Conservation (phyloP, 2,113 vertebrate species). For the pig (Sus scrofa) region DNA sequence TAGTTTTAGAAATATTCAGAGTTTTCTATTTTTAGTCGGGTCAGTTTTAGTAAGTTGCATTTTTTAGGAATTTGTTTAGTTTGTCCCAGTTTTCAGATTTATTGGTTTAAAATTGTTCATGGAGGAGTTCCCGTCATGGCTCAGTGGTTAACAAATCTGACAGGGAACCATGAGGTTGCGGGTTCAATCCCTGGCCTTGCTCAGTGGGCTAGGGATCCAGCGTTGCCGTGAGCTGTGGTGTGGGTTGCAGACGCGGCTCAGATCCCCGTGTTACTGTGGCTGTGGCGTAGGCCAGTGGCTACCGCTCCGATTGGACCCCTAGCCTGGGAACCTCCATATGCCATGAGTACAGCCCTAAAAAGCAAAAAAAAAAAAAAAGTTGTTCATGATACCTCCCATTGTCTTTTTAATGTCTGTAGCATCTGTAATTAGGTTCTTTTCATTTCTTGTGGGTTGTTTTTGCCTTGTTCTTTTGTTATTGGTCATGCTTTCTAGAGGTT, state of each 20-base stretch:
- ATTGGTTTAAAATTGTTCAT: not conserved
- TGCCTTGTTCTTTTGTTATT: not conserved
- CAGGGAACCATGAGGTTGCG: too few species aligned
- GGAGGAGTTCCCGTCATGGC: too few species aligned
- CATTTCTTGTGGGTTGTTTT: not conserved
- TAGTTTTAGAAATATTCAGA: slow-evolving; percentile 22
- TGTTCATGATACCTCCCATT: not conserved
- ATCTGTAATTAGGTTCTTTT: slow-evolving; percentile 10
- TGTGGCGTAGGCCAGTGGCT: too few species aligned
- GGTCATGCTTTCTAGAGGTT: not conserved
- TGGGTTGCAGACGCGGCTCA: too few species aligned
- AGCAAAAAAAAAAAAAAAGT: not conserved
- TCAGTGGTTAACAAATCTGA: too few species aligned
- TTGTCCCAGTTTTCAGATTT: slow-evolving; percentile 20
- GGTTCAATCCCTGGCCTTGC: too few species aligned
- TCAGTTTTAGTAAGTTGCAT: slow-evolving; percentile 6
- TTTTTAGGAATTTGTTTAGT: not conserved
- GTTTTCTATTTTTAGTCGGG: not conserved
- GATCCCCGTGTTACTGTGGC: too few species aligned
- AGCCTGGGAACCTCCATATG: too few species aligned
- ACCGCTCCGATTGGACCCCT: too few species aligned
- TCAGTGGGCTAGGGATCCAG: too few species aligned
- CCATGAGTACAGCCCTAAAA: too few species aligned
- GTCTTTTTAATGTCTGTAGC: not conserved
- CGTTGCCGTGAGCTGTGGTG: too few species aligned